Evolutionary conservation across 92 coral and sea anemone species (phyloP), one percentile per base, ranked within the genome.

Genomic region (Umimayanthus kanabou): DNA sequence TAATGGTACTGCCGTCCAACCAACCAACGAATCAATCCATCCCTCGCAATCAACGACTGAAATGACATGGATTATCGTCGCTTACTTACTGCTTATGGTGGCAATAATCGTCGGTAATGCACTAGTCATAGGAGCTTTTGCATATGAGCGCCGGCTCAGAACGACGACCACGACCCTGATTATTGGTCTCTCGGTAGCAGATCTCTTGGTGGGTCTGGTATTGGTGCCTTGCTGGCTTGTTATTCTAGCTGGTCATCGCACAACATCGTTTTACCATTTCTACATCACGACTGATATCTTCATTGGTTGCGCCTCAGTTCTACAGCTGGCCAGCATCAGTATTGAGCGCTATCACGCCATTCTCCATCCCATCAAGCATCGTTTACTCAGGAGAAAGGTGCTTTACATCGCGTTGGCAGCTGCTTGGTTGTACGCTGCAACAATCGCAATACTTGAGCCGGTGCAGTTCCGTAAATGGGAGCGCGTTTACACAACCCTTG

Each of bases 271-370:
- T 70, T 96, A 96, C 80, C 94, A 95, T 88, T 88, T 96, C 89
- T 96, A 95, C 73, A 96, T 95, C 73, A 93, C 97, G 4, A 86
- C 90, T 23, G 98, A 96, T 39, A 96, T 96, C 65, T 96, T 96
- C 89, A 87, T 93, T 45, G 96, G 99, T n/a, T 86, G 95, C 15
- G 93, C 99, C 47, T 95, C 99, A 30, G 90, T 96, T 76, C 90
- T 95, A 16, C 99, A 96, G 70, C 89, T 96, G 2, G 93, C 97
- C 0, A 92, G 93, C 29, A 93, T 96, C 67, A 94, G 96, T 70
- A 85, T 95, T 15, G 99, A 96, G 77, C 91, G 99, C 5, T 92
- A 94, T 39, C 95, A 92, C 72, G 98, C 99, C 22, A 92, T 93
- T 77, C 53, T 96, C 47, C 87, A 90, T 64, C 99, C 99, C 25